Evolutionary conservation across 2,113 vertebrate species (phyloP).

Genomic region (Podarcis muralis): DNA sequence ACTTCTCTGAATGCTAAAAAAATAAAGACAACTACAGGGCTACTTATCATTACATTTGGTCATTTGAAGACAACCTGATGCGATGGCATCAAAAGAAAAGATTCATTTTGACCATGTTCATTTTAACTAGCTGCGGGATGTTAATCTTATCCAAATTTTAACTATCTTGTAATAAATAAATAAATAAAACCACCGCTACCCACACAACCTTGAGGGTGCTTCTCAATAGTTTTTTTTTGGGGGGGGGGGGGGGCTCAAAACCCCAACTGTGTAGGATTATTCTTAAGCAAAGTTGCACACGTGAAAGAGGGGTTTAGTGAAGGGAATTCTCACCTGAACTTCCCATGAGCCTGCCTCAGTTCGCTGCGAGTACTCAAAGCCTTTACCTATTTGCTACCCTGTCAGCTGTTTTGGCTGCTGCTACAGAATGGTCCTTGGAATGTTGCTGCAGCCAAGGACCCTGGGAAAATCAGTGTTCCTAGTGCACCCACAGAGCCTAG

Average conservation of each 20-base stretch:
- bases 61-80: too few relatives aligned
- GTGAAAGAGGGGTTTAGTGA: too few relatives aligned
- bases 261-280: background rate
- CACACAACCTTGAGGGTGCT: background rate
- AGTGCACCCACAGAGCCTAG: background rate
- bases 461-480: background rate
- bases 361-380: too few relatives aligned
- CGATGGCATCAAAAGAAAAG: background rate
- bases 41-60: too few relatives aligned
- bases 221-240: too few relatives aligned
- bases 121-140: background rate
- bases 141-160: background rate
- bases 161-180: too few relatives aligned
- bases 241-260: background rate
- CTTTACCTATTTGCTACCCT: background rate
- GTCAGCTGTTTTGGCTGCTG: background rate
- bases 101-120: background rate
- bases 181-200: too few relatives aligned
- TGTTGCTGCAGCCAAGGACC: background rate
- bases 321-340: background rate
- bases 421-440: background rate
- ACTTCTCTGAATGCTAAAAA: too few relatives aligned
- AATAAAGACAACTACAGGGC: too few relatives aligned
- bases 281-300: background rate
- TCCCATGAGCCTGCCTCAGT: too few relatives aligned